Evolutionary conservation across 2,888 invertebrate species (phyloP), one percentile per base, ranked within the genome.

Genomic region (Chromoteleia sp.): DNA sequence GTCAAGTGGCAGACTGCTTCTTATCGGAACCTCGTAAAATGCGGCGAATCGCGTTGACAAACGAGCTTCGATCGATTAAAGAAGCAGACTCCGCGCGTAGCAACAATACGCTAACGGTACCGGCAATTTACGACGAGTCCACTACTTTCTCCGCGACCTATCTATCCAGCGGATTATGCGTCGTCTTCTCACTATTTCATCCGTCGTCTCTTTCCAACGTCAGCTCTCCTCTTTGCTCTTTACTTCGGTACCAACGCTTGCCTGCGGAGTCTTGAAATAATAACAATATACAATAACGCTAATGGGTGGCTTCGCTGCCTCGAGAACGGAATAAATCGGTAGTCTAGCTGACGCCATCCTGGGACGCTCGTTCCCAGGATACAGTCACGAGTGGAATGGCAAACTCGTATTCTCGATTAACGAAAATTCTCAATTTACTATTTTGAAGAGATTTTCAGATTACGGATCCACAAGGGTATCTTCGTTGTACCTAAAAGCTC

Each of bases 241-340:
- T 17, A 4, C 29, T 25, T 36, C 25, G 12, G 3, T 4, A 86
- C 86, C 88, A 88, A 86, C 86, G 80, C 84, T 84, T 82, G 84
- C 70, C 85, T 84, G 86, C 78, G 83, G 84, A 82, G 84, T 68
- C 86, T 85, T 80, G 71, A 84, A 85, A 88, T 88, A 88, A 88
- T 88, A 87, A 87, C 84, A 85, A 87, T 85, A 85, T 85, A 86
- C 86, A 86, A 87, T 89, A 88, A 86, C 84, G 84, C 85, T 88
- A 87, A 89, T 87, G 85, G 85, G 75, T 74, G 82, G 52, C 78
- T 83, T 83, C 82, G 74, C 73, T 77, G 75, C 65, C 74, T 82
- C 83, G 77, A 82, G 84, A 67, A 50, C 54, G 56, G 70, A 59
- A 67, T 85, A 85, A 86, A 86, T 86, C 83, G 84, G 82, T 81